Evolutionary conservation across 2,888 invertebrate genomes (phyloP), one percentile per base, ranked within the genome.

Genomic region (Malacosoma neustria): DNA sequence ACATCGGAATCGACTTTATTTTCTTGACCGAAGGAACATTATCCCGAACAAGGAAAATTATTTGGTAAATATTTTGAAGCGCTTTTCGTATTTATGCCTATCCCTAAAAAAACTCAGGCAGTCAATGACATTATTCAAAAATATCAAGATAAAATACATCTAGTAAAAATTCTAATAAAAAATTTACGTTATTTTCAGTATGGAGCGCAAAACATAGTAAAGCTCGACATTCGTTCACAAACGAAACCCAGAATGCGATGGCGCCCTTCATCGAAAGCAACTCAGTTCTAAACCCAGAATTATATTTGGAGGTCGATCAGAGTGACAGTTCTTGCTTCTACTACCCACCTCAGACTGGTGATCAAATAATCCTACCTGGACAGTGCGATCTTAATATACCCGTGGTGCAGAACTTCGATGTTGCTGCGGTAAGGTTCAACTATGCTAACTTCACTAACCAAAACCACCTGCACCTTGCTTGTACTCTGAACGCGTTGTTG

Each of bases 201-300:
- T 82, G 81, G 81, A 81, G 81, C 43, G 75, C 74, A 1, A 76
- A 75, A 45, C 71, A 77, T 51, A 80, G 80, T 51, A 72, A 63
- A 34, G 13, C 57, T 1, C 63, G 70, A 0, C 31, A 39, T 2
- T n/a, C n/a, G n/a, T 48, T 72, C 14, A 43, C 69, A 0, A 35
- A 41, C 13, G 54, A 50, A 0, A 64, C 70, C 0, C 56, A 70
- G 32, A 37, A 39, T 1, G 57, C 58, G 0, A 67, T 79, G 48
- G 49, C 50, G 0, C 37, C 53, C 0, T 14, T 54, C 1, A 71
- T 81, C 4, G 42, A 42, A 0, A 40, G 35, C 37, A 73, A 62
- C 42, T 43, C 49, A 7, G 57, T 72, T 0, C 57, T 82, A 0
- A 45, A 64, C 37, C 30, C 47, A 0, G 53, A 68, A 9, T 68